phyloP scores from a whole-genome alignment of 2,888 invertebrate species.

The Dicranocentrus wangi region DNA sequence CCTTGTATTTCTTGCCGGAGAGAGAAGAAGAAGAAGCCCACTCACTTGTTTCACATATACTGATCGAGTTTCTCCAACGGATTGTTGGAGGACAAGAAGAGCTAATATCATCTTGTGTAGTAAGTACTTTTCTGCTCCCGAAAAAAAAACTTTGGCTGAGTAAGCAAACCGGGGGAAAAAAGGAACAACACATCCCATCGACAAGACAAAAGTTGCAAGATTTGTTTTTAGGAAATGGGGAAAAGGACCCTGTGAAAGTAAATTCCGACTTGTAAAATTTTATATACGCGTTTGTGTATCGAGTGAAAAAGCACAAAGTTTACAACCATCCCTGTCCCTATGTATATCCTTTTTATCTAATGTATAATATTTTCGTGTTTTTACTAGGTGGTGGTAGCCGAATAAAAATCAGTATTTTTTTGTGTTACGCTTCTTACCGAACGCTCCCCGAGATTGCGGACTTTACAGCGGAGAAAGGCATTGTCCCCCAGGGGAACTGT shows the following conservation, averaged over 20 bases:
- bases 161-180: background rate
- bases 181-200: background rate
- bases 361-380: slow-evolving; percentile 5
- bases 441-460: slow-evolving; percentile 84
- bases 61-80: too few relatives aligned
- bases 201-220: slow-evolving; percentile 6
- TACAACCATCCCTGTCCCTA: too few relatives aligned
- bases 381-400: too few relatives aligned
- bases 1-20: slow-evolving; percentile 10
- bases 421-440: slow-evolving; percentile 79
- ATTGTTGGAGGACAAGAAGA: too few relatives aligned
- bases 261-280: background rate
- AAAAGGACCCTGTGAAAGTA: background rate
- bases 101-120: too few relatives aligned
- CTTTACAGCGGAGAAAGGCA: slow-evolving; percentile 87
- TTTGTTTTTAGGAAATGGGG: slow-evolving; percentile 9
- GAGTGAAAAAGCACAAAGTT: too few relatives aligned
- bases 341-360: background rate
- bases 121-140: background rate
- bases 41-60: too few relatives aligned
- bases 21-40: too few relatives aligned
- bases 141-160: background rate
- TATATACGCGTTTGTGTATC: too few relatives aligned
- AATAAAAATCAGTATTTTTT: too few relatives aligned
- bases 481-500: slow-evolving; percentile 85